Conservation (phyloP, 2,797 vertebrate genomes). For the Silurus aristotelis region DNA sequence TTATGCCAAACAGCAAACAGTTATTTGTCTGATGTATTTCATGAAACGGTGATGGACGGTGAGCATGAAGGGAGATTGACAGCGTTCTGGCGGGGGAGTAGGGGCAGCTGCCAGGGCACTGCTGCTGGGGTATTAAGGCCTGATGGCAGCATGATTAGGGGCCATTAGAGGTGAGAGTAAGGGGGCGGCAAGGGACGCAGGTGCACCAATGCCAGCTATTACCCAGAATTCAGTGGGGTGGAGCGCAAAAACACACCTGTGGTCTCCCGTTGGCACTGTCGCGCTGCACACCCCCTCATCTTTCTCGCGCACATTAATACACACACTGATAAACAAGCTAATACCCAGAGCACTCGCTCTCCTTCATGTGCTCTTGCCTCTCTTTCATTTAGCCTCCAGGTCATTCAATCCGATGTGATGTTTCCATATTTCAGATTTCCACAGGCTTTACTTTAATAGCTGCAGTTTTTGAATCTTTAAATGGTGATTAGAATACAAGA, state of each 20-base stretch:
- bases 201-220: constrained; percentile 80
- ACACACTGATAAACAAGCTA: constrained; percentile 61
- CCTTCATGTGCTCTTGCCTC: background rate
- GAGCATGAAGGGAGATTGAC: constrained; percentile 67
- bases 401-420: background rate
- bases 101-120: constrained; percentile 76
- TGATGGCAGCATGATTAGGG: constrained; percentile 80
- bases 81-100: constrained; percentile 69
- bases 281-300: constrained; percentile 38
- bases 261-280: constrained; percentile 68
- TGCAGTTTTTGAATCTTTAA: no score
- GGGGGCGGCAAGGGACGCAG: constrained; percentile 55
- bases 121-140: constrained; percentile 76
- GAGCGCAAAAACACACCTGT: constrained; percentile 76
- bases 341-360: constrained; percentile 39
- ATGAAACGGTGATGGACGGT: constrained; percentile 41
- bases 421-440: constrained; percentile 10
- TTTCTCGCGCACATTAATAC: constrained; percentile 54
- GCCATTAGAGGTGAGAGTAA: constrained; percentile 78
- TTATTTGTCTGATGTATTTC: background rate
- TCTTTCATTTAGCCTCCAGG: background rate
- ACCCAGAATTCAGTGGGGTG: constrained; percentile 71
- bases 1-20: background rate
- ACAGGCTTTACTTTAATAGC: background rate
- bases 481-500: background rate